Conservation (phyloP, 2,113 vertebrate genomes). For the Elephas maximus region DNA sequence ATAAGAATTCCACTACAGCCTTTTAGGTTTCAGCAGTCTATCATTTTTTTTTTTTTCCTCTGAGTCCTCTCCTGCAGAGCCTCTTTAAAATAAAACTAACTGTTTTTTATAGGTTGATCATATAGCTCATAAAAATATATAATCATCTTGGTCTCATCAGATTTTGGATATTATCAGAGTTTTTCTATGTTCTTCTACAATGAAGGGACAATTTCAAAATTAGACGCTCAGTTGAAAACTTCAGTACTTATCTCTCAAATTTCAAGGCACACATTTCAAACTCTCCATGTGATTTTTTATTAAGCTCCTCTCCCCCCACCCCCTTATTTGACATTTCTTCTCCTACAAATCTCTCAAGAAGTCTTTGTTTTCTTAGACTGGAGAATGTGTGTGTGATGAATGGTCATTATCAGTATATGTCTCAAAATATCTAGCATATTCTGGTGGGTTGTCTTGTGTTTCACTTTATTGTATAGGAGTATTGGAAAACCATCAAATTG, state of each 20-base stretch:
- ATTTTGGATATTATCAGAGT: not conserved
- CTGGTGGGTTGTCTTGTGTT: not conserved
- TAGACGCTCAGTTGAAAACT: not conserved
- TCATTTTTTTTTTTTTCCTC: not conserved
- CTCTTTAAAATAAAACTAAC: not conserved
- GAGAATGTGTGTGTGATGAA: not conserved
- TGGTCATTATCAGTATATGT: not conserved
- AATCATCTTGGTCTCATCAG: not conserved
- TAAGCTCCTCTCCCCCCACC: no score
- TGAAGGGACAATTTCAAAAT: not conserved
- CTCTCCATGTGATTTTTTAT: not conserved
- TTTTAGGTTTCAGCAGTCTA: not conserved
- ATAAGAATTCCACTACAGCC: not conserved
- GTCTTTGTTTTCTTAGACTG: not conserved
- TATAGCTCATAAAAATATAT: not conserved
- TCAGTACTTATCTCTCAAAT: not conserved
- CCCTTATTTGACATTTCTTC: not conserved
- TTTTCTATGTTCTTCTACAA: not conserved
- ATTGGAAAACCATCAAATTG: not conserved
- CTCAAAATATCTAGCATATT: not conserved
- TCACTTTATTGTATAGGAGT: not conserved
- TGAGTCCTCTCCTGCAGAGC: not conserved
- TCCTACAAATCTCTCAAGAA: not conserved
- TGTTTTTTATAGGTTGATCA: not conserved
- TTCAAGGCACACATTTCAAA: not conserved